phyloP scores from a whole-genome alignment of 2,113 vertebrate genomes.

The Regulus satrapa region DNA sequence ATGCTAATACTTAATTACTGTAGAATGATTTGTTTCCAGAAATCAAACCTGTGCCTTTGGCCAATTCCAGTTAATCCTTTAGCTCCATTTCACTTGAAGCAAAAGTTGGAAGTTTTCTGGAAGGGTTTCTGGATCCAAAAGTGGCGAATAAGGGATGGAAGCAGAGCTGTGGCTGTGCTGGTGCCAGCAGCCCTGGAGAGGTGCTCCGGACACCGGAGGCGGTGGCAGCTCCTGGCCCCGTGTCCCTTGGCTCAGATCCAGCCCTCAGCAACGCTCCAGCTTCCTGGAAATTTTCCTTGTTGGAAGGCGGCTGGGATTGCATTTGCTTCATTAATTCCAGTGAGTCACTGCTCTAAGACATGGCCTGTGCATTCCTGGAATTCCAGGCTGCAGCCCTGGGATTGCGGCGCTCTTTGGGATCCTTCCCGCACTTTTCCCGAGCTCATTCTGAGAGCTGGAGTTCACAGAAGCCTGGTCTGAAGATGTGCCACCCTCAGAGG shows the following conservation, averaged over 20 bases:
- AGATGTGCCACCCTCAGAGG: not conserved
- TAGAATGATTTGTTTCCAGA: not conserved
- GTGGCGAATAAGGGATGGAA: not conserved
- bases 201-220: not conserved
- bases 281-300: not conserved
- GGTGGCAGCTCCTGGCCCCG: not conserved
- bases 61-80: not conserved
- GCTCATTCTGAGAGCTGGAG: not conserved
- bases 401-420: not conserved
- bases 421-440: not conserved
- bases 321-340: not conserved
- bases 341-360: not conserved
- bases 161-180: not conserved
- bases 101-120: not conserved
- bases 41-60: not conserved
- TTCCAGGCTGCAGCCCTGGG: not conserved
- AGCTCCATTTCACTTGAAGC: not conserved
- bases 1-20: not conserved
- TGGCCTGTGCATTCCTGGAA: conserved; percentile 27
- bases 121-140: not conserved
- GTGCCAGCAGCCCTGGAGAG: not conserved
- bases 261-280: not conserved
- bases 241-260: not conserved
- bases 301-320: not conserved
- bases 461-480: not conserved